Evolutionary conservation across 2,113 vertebrate genomes (phyloP).

Genomic region (Dicaeum eximium): DNA sequence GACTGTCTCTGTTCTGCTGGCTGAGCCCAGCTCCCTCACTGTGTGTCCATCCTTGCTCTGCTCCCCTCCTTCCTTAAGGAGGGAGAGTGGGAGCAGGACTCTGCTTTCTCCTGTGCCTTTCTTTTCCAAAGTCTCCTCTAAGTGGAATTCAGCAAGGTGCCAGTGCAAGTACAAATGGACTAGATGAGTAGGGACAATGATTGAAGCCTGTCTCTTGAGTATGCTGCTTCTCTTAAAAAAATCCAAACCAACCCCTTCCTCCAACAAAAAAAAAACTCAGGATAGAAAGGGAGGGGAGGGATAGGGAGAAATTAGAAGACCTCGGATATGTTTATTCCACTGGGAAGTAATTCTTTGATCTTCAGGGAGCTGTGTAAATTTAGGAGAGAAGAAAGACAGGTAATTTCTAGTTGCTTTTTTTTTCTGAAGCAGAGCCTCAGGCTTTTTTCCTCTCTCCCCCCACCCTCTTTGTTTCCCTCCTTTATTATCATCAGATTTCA

Average conservation of each 20-base stretch:
- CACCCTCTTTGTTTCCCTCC: neutral
- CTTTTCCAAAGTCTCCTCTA: neutral
- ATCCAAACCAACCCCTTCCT: neutral
- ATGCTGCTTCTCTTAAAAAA: neutral
- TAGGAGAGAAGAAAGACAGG: constrained; percentile 18
- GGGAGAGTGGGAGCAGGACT: neutral
- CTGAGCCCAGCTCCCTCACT: accelerated
- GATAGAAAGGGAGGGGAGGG: accelerated
- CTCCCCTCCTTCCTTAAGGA: neutral
- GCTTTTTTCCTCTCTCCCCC: neutral
- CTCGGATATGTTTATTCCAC: constrained; percentile 15
- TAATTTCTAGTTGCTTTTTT: constrained; percentile 10
- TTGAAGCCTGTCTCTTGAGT: neutral
- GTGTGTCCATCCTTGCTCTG: accelerated
- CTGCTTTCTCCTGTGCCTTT: neutral
- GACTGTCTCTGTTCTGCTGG: neutral
- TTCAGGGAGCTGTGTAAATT: constrained; percentile 48
- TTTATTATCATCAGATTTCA: constrained; percentile 1
- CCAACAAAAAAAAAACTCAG: neutral
- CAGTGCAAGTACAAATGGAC: neutral
- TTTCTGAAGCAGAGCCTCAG: neutral
- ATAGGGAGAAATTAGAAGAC: neutral
- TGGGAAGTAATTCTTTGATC: constrained; percentile 53
- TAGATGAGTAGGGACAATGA: neutral
- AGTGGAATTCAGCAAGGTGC: neutral